Percentiles rank a stretch among this genome's conserved stretches.
Evolutionary conservation across 2,888 invertebrate genomes (phyloP).

Genomic region (Cetonia aurata): DNA sequence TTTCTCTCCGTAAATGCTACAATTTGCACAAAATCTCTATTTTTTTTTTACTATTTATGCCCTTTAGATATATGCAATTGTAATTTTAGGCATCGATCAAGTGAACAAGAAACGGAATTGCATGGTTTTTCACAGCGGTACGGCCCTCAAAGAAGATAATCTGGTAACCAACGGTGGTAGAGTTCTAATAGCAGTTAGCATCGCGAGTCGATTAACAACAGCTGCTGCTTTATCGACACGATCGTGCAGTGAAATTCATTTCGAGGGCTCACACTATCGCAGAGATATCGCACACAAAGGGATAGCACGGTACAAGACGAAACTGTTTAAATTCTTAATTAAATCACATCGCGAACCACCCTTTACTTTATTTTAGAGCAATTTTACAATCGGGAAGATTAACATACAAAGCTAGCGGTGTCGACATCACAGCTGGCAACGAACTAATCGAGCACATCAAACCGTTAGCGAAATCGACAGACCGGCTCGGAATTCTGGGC

Average conservation of each 20-base stretch:
- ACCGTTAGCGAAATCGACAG: constrained; percentile 83
- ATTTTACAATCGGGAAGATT: constrained; percentile 73
- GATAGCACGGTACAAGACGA: constrained; percentile 76
- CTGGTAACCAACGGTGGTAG: constrained; percentile 88
- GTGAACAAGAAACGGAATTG: constrained; percentile 69
- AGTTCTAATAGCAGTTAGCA: constrained; percentile 84
- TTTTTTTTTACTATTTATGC: too few species aligned
- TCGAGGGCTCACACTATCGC: constrained; percentile 88
- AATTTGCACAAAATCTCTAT: too few species aligned
- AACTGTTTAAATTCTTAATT: constrained; percentile 47
- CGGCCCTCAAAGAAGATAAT: constrained; percentile 69
- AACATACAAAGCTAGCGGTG: constrained; percentile 92
- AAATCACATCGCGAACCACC: too few species aligned
- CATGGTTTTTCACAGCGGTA: constrained; percentile 89
- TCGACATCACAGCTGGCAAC: constrained; percentile 94
- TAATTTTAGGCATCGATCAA: constrained; percentile 70
- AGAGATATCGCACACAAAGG: constrained; percentile 92
- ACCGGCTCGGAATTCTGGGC: constrained; percentile 83
- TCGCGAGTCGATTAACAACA: constrained; percentile 75
- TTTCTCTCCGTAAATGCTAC: too few species aligned
- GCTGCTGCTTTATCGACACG: constrained; percentile 82
- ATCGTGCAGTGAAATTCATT: constrained; percentile 80
- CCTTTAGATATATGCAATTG: not conserved
- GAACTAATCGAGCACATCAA: constrained; percentile 86
- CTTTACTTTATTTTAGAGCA: constrained; percentile 62